phyloP scores from a whole-genome alignment of 2,888 invertebrate genomes.

The Parthenolecanium corni region DNA sequence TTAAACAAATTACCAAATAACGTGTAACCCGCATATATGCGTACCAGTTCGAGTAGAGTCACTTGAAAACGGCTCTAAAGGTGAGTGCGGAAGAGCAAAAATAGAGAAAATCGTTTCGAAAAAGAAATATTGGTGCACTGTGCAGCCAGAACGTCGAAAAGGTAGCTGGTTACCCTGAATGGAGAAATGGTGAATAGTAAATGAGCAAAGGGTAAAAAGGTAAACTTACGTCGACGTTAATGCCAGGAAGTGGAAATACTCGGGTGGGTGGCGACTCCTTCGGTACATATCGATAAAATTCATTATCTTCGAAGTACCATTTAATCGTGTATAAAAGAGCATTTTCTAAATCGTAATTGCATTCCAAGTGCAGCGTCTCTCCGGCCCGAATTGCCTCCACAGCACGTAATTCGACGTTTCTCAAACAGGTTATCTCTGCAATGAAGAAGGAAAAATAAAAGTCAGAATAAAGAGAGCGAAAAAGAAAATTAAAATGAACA shows the following conservation, averaged over 20 bases:
- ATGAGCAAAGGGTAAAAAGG: not conserved
- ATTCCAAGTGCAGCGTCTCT: constrained; percentile 45
- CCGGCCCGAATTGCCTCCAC: constrained; percentile 46
- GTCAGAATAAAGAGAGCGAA: too few species aligned
- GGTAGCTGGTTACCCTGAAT: not conserved
- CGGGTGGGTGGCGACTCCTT: constrained; percentile 57
- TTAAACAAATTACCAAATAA: too few species aligned
- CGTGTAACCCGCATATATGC: too few species aligned
- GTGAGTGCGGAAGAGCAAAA: too few species aligned
- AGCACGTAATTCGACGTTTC: constrained; percentile 18
- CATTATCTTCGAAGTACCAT: constrained; percentile 61
- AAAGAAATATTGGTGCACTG: not conserved
- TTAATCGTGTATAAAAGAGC: constrained; percentile 61
- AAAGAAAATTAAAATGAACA: too few species aligned
- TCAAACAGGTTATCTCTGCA: constrained; percentile 27
- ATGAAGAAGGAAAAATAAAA: too few species aligned
- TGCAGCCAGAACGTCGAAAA: not conserved
- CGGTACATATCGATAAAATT: constrained; percentile 65
- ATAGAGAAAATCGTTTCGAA: not conserved
- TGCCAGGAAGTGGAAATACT: constrained; percentile 53
- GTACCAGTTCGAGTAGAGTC: too few species aligned
- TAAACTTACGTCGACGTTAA: constrained; percentile 57
- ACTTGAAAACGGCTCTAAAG: too few species aligned
- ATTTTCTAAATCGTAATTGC: constrained; percentile 49
- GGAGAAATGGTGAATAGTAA: not conserved